Evolutionary conservation across 2,797 vertebrate genomes (phyloP), one percentile per base, ranked within the genome.

Genomic region (Presbytis comata): DNA sequence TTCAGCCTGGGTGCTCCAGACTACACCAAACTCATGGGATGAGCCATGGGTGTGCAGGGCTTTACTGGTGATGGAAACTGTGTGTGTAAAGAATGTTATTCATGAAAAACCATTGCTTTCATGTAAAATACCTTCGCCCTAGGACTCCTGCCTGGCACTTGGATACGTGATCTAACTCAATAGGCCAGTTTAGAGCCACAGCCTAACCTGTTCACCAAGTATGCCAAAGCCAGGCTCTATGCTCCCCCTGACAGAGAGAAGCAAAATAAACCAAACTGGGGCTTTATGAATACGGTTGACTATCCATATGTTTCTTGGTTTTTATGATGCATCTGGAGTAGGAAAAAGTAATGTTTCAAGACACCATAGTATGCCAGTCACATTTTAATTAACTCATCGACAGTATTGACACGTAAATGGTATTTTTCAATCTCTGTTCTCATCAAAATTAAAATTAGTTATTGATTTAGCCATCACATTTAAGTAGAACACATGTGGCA

Each of bases 391-490:
- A 95, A 97, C 96, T 91, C 97, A 81, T 95, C 93, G 92, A 97
- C 93, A 97, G 93, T 95, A 96, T 93, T 88, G 91, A 97, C 97
- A 97, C 74, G 19, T 98, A 98, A 98, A 97, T 97, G 81, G 6
- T 96, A 97, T 92, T 98, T 98, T 97, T 96, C 81, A 91, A 97
- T 98, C 6, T 78, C 92, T 64, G 92, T 98, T 98, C 98, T 98
- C 97, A 98, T 95, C 98, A 97, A 98, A 98, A 98, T 98, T 98
- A 98, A 98, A 98, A 99, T 98, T 98, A 99, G 97, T 93, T 98
- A 98, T 98, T 0, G 87, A 99, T 98, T 98, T 98, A 98, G 98
- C 97, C 97, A 96, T 98, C 96, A 92, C 96, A 92, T 97, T 98
- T 94, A 98, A 98, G 97, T 98, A 98, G 98, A 97, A 98, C 97